Evolutionary conservation across 2,888 invertebrate genomes (phyloP).

Genomic region (Tineola bisselliella): DNA sequence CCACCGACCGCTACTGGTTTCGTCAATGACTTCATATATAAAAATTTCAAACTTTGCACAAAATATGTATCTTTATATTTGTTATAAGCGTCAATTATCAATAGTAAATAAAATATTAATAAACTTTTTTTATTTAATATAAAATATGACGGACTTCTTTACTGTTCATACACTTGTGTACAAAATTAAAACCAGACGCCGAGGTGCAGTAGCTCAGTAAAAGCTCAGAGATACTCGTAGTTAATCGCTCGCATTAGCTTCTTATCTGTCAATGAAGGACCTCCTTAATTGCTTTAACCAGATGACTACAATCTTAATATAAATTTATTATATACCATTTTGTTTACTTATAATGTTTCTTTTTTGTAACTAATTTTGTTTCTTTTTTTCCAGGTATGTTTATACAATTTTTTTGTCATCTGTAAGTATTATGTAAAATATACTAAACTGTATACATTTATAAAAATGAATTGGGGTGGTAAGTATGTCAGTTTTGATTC

Average conservation of each 20-base stretch:
- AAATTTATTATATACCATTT: not conserved
- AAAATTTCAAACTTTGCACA: not conserved
- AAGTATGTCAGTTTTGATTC: not conserved
- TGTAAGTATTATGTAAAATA: no score
- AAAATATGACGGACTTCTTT: not conserved
- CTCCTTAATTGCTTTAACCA: conserved; percentile 8
- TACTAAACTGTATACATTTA: no score
- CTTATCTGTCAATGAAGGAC: not conserved
- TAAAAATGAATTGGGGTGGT: not conserved
- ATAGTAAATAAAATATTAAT: no score
- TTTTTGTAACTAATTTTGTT: not conserved
- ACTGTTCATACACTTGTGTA: not conserved
- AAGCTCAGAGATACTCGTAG: conserved; percentile 4
- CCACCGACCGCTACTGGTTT: conserved; percentile 55
- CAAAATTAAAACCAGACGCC: not conserved
- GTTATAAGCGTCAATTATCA: no score
- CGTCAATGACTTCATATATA: conserved; percentile 28
- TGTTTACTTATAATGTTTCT: not conserved
- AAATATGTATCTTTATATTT: no score
- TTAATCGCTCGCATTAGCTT: conserved; percentile 12
- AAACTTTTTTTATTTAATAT: no score
- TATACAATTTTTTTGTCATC: not conserved
- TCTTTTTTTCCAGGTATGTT: not conserved
- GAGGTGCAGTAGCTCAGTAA: not conserved
- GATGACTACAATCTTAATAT: not conserved